Conservation (phyloP, 1,140 invertebrate genomes). For the Philotrypesis tridentata region DNA sequence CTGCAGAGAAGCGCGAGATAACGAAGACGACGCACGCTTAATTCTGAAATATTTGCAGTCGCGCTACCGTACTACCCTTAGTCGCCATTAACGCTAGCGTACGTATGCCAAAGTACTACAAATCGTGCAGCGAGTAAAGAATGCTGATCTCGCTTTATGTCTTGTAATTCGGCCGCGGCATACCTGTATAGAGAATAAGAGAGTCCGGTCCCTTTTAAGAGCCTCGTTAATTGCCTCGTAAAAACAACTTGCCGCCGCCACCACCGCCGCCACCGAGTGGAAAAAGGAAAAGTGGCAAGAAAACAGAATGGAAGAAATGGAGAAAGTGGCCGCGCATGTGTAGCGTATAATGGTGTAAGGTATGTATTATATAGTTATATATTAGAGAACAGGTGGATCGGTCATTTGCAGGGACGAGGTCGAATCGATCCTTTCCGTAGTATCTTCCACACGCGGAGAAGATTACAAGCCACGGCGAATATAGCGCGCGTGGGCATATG, state of each 20-base stretch:
- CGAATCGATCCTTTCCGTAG: constrained; percentile 33
- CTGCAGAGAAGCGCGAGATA: constrained; percentile 60
- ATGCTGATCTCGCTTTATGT: constrained; percentile 16
- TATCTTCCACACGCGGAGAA: not conserved
- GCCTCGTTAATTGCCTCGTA: constrained; percentile 62
- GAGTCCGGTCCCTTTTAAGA: constrained; percentile 54
- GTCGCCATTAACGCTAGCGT: too few species aligned
- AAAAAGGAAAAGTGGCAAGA: too few species aligned
- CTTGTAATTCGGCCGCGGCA: constrained; percentile 52
- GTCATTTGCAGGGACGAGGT: constrained; percentile 44
- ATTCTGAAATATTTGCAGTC: constrained; percentile 16
- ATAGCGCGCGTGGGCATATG: not conserved
- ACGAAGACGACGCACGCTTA: constrained; percentile 43
- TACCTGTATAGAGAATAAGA: too few species aligned
- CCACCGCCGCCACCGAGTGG: too few species aligned
- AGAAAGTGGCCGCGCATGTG: too few species aligned
- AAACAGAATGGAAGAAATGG: too few species aligned
- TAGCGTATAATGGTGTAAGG: too few species aligned
- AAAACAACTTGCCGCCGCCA: constrained; percentile 57
- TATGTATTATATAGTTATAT: too few species aligned
- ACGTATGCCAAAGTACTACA: too few species aligned
- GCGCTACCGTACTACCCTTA: not conserved
- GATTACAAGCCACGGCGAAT: constrained; percentile 27
- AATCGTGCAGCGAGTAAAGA: constrained; percentile 12
- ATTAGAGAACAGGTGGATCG: constrained; percentile 31